Evolutionary conservation across 92 coral and sea anemone species (phyloP).

Genomic region (Epizoanthus ramosus): DNA sequence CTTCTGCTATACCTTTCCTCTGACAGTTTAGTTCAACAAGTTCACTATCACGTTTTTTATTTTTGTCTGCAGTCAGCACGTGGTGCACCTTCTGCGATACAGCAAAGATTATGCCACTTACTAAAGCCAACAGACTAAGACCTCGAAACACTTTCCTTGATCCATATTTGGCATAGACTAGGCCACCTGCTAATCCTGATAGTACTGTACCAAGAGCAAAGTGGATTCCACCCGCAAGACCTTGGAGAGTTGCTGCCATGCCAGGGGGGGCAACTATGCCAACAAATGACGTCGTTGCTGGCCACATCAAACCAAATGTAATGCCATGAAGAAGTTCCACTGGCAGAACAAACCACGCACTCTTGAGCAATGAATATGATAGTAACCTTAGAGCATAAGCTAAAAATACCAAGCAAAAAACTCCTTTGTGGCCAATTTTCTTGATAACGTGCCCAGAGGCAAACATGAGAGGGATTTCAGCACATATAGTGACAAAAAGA

Average conservation of each 20-base stretch:
- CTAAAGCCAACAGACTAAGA: conserved; percentile 44
- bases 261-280: conserved; percentile 61
- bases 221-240: conserved; percentile 46
- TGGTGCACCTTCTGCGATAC: conserved; percentile 44
- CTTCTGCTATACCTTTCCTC: not conserved
- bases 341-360: conserved; percentile 61
- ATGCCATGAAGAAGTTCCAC: conserved; percentile 63
- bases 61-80: not conserved
- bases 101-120: conserved; percentile 44
- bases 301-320: conserved; percentile 63
- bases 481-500: conserved; percentile 28
- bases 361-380: conserved; percentile 52
- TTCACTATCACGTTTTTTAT: not conserved
- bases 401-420: conserved; percentile 46
- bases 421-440: conserved; percentile 52
- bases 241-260: conserved; percentile 58
- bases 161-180: conserved; percentile 53
- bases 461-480: conserved; percentile 64
- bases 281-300: conserved; percentile 57
- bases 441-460: conserved; percentile 52
- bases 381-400: conserved; percentile 52
- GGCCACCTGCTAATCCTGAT: conserved; percentile 62
- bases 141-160: conserved; percentile 54
- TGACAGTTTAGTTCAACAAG: not conserved
- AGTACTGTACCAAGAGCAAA: conserved; percentile 51